These are phyloP conservation scores for Heterocephalus glaber DNA, from an alignment of 2,113 vertebrate genomes.

Conservation along the genomic window DNA sequence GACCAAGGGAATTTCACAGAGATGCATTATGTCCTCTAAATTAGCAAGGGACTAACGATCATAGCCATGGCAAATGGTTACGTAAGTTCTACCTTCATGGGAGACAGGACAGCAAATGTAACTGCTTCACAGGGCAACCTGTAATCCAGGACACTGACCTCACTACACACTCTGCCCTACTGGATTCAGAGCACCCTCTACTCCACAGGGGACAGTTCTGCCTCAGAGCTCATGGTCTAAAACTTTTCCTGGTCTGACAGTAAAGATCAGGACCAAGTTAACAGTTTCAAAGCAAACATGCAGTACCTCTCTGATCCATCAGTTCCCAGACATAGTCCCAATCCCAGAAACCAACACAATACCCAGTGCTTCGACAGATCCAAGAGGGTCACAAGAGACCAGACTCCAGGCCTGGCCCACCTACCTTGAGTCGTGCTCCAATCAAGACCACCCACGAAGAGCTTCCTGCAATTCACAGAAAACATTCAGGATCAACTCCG, in stretches of 20 bases:
- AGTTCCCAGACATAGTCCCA: too few relatives aligned
- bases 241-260: too few relatives aligned
- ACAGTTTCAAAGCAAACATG: neutral
- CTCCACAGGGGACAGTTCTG: neutral
- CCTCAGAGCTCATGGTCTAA: neutral
- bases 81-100: neutral
- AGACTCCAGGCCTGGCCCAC: slow-evolving; percentile 40
- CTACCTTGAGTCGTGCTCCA: slow-evolving; percentile 99
- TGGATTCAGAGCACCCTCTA: neutral
- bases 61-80: too few relatives aligned
- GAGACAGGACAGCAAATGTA: neutral
- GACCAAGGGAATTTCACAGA: neutral
- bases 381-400: neutral
- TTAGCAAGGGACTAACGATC: neutral
- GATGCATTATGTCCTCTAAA: accelerated
- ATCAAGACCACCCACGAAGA: slow-evolving; percentile 99
- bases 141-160: too few relatives aligned
- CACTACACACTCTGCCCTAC: neutral
- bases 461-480: slow-evolving; percentile 90
- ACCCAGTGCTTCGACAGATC: neutral
- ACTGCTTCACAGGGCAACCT: neutral
- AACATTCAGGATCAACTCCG: slow-evolving; percentile 47
- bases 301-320: neutral
- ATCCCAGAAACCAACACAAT: neutral
- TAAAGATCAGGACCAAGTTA: neutral